Conservation (phyloP, 2,113 vertebrate genomes). For the Anolis sagrei region DNA sequence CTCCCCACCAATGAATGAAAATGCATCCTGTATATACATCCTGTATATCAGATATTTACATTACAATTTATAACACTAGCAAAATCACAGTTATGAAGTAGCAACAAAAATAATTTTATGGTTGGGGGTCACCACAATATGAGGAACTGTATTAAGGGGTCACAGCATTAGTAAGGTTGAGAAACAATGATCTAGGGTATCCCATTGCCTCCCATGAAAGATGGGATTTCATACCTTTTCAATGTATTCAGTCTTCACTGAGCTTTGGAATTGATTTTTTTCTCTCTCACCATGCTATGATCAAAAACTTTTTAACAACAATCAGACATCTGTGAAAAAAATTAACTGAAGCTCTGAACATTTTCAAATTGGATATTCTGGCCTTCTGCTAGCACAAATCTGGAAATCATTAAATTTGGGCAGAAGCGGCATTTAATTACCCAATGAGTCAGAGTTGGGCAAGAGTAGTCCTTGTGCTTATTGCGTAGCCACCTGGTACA, state of each 20-base stretch:
- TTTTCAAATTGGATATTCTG: constrained; percentile 44
- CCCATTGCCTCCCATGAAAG: background rate
- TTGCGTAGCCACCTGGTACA: constrained; percentile 9
- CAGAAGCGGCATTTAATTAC: constrained; percentile 60
- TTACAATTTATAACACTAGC: no score
- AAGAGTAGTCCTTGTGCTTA: constrained; percentile 58
- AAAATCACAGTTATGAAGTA: no score
- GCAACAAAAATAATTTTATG: no score
- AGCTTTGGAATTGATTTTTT: no score
- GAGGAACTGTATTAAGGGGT: no score
- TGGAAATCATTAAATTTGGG: constrained; percentile 29
- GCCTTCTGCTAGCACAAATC: constrained; percentile 16
- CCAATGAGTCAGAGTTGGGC: constrained; percentile 62
- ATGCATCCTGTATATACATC: no score
- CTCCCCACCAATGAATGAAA: no score
- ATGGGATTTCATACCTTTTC: background rate
- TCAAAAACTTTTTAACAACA: constrained; percentile 15
- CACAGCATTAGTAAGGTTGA: no score
- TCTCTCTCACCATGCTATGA: background rate
- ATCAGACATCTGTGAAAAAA: constrained; percentile 36
- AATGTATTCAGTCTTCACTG: background rate
- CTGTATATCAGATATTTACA: no score
- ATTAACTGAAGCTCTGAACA: constrained; percentile 33
- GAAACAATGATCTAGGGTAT: background rate
- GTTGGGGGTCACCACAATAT: no score